A percentile compares a stretch with the other conserved stretches of the same genome.
These are phyloP conservation scores for Eriosoma lanigerum DNA, from an alignment of 1,140 invertebrate species.

Conservation along the genomic window DNA sequence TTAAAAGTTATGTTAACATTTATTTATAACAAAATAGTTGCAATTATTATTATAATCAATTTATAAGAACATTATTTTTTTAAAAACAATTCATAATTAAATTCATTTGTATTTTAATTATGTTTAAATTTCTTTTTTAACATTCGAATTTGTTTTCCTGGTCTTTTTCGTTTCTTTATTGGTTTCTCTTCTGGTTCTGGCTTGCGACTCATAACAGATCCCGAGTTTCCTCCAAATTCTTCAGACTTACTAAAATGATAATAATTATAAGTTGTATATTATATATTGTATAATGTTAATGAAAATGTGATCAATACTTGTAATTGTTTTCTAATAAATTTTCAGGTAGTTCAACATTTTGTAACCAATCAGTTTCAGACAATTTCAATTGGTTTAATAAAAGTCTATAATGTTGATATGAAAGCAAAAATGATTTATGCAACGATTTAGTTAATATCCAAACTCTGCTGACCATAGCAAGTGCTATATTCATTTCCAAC, in stretches of 20 bases:
- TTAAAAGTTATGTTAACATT: no score
- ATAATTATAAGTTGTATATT: neutral
- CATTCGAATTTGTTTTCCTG: conserved; percentile 28
- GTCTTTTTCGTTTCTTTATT: conserved; percentile 35
- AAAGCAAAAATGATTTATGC: neutral
- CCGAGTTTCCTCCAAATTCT: neutral
- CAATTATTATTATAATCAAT: no score
- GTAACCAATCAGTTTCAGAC: neutral
- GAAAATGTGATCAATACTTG: neutral
- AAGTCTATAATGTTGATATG: neutral
- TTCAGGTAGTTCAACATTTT: conserved; percentile 29
- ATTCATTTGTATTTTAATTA: neutral
- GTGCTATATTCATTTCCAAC: conserved; percentile 41
- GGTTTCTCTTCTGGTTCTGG: conserved; percentile 5
- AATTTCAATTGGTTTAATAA: neutral
- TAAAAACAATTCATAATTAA: no score
- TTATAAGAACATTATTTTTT: no score
- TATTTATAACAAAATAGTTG: no score
- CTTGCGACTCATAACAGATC: conserved; percentile 36
- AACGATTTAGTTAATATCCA: conserved; percentile 39
- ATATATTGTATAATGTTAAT: neutral
- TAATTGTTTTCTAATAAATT: neutral
- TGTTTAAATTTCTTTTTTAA: conserved; percentile 1
- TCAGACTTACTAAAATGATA: conserved; percentile 7
- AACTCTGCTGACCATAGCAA: conserved; percentile 42